Base-by-base conservation (phyloP, 2,113 vertebrate genomes). In the Nothocercus julius region DNA sequence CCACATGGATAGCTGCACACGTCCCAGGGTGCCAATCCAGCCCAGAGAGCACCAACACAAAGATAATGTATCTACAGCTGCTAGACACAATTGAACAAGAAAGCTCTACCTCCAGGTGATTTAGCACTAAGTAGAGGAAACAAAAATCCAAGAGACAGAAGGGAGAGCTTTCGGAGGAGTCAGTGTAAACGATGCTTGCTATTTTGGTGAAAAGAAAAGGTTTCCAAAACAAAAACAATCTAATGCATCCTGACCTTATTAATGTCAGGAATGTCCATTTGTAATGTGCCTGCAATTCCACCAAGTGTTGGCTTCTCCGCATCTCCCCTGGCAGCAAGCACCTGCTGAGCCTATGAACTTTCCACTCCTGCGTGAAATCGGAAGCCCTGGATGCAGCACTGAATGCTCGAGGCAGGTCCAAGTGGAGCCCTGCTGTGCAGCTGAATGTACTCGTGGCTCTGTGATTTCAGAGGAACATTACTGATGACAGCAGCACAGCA, bases 321-420 rank as follows among this genome's bases (percentile, higher is more conserved):
- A 2, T 84, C 72, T 38, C 54, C 25, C 12, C 45, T 32, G 32
- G 44, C 49, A 45, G 53, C 70, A 62, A 20, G 45, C 38, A 40
- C 44, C 58, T 63, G 58, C 63, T 28, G 53, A 38, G 51, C 7
- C 38, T 17, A 2, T 20, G n/a, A 56, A 28, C n/a, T 54, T 32
- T 20, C 34, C 40, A 24, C 20, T 8, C 0, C 20, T 20, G 15
- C 47, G 16, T 89, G 63, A 15, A 3, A 56, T 22, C 32, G 76
- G 67, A 38, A 74, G 42, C 9, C 18, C 45, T 16, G 25, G 38
- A 8, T 44, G 36, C 1, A 1, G 12, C 38, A 64, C 59, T 0
- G 2, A 56, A 18, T 7, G 24, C 51, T 78, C 0, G 5, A 28
- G 68, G 30, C 0, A 0, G 61, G 54, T 19, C 67, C 78, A 27